A percentile compares a stretch with the other conserved stretches of the same genome.
Evolutionary conservation across 2,797 vertebrate genomes (phyloP).

Genomic region (Passerculus sandwichensis): DNA sequence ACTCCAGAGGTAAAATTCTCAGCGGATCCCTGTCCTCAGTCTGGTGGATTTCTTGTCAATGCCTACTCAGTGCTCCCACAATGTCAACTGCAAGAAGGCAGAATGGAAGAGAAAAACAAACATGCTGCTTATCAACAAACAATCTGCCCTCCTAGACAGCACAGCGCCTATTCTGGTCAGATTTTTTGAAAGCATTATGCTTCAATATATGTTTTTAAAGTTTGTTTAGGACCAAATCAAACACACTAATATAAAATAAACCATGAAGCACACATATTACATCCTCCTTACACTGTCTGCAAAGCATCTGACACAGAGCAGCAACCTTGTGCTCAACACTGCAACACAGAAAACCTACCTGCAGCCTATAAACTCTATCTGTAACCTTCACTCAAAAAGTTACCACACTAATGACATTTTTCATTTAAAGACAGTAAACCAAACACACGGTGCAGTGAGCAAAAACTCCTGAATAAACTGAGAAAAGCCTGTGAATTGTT

Average conservation of each 20-base stretch:
- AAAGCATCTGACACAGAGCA: neutral
- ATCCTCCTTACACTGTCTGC: neutral
- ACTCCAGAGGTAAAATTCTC: neutral
- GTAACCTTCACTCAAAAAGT: neutral
- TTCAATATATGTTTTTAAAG: neutral
- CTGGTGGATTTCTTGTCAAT: neutral
- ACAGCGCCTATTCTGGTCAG: neutral
- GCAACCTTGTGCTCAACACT: neutral
- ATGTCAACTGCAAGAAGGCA: neutral
- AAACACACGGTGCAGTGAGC: neutral
- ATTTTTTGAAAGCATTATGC: neutral
- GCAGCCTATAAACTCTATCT: neutral
- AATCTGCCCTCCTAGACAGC: neutral
- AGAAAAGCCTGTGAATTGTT: neutral
- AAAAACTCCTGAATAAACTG: neutral
- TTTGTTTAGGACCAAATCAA: neutral
- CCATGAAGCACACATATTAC: accelerated
- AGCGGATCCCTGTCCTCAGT: neutral
- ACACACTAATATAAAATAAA: neutral
- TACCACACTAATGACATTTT: neutral
- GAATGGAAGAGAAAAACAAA: neutral
- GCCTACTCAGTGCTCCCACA: neutral
- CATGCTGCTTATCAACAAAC: neutral
- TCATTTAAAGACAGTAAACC: neutral
- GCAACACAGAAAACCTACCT: neutral